Percentiles rank a stretch among this genome's conserved stretches.
Evolutionary conservation across 2,888 invertebrate genomes (phyloP).

Genomic region (Phortica magna): DNA sequence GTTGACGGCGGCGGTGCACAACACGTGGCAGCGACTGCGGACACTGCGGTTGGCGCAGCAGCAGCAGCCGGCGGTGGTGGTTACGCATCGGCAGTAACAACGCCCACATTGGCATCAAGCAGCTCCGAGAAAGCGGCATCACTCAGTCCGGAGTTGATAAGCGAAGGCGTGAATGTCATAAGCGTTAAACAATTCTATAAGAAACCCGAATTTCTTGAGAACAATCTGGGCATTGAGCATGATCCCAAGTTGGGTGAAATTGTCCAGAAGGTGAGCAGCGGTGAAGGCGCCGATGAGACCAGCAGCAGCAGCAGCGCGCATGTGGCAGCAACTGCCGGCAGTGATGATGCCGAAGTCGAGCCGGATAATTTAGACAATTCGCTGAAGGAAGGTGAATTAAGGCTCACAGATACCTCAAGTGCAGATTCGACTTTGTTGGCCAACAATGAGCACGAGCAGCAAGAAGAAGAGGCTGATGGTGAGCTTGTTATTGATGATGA

Average conservation of each 20-base stretch:
- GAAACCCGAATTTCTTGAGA: conserved; percentile 77
- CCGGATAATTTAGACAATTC: conserved; percentile 59
- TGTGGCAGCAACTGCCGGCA: conserved; percentile 1
- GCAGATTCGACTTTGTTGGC: conserved; percentile 52
- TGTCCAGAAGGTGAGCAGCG: conserved; percentile 71
- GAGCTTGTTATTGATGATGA: conserved; percentile 44
- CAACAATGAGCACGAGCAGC: conserved; percentile 8
- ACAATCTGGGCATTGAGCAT: conserved; percentile 77
- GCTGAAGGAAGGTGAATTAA: conserved; percentile 64
- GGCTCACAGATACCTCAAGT: conserved; percentile 64
- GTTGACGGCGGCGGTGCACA: neutral
- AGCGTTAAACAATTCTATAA: conserved; percentile 78
- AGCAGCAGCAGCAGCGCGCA: conserved; percentile 30
- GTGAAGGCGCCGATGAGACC: neutral
- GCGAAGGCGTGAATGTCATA: conserved; percentile 76
- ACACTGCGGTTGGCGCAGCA: neutral
- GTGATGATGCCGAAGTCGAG: conserved; percentile 33
- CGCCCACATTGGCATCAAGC: conserved; percentile 37
- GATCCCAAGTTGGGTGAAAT: conserved; percentile 78
- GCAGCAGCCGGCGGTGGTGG: conserved; percentile 11
- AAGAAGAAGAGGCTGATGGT: conserved; percentile 27
- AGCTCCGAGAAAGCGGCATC: conserved; percentile 71
- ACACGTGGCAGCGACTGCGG: conserved; percentile 13
- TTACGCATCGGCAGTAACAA: conserved; percentile 12
- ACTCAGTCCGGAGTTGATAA: conserved; percentile 75